Percentiles rank a stretch among this genome's conserved stretches.
phyloP scores from a whole-genome alignment of 2,888 invertebrate species.

The Trilocha varians region DNA sequence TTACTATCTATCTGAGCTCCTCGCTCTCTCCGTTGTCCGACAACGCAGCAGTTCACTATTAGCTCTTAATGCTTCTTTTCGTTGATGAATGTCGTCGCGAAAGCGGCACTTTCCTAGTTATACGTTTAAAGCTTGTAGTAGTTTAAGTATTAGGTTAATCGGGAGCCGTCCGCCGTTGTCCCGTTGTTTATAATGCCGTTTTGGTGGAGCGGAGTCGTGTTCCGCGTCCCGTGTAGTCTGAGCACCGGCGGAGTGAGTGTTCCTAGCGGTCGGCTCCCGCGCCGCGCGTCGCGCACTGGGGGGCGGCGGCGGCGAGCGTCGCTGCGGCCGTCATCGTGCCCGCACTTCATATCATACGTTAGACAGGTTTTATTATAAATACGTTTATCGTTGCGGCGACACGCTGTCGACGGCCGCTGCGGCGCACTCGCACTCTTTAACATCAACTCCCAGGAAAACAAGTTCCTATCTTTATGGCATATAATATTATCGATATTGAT shows the following conservation, averaged over 20 bases:
- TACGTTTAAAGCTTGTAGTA: constrained; percentile 70
- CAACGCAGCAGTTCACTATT: constrained; percentile 74
- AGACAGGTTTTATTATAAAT: constrained; percentile 70
- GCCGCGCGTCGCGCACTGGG: constrained; percentile 68
- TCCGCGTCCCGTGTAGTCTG: constrained; percentile 13
- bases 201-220: constrained; percentile 13
- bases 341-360: constrained; percentile 72
- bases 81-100: constrained; percentile 59
- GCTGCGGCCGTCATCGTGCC: constrained; percentile 45
- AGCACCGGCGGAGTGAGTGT: constrained; percentile 16
- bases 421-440: constrained; percentile 52
- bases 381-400: constrained; percentile 66
- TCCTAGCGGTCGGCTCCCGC: constrained; percentile 38
- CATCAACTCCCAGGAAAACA: constrained; percentile 75
- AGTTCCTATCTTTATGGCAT: constrained; percentile 76
- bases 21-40: constrained; percentile 71
- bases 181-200: constrained; percentile 31
- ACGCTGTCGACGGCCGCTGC: constrained; percentile 55
- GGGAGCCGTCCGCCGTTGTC: constrained; percentile 45
- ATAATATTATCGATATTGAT: constrained; percentile 75
- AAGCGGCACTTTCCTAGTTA: constrained; percentile 66
- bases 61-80: constrained; percentile 72
- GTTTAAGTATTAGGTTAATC: constrained; percentile 64
- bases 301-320: constrained; percentile 61
- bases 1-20: constrained; percentile 68